Conservation (phyloP, 2,888 invertebrate species). For the Lasius fuliginosus region DNA sequence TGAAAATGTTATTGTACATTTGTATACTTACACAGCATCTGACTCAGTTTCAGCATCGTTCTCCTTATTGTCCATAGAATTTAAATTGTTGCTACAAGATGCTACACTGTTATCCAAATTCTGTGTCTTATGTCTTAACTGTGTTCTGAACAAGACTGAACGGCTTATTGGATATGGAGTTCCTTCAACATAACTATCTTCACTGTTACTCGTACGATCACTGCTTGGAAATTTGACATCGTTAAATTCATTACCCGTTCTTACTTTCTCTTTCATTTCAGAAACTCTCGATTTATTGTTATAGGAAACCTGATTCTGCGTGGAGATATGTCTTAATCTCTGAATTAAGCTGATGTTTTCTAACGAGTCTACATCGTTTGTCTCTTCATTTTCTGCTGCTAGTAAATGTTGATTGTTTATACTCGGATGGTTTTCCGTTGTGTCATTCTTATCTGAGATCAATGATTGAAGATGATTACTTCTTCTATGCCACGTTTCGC, state of each 20-base stretch:
- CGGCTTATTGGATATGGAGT: conserved; percentile 78
- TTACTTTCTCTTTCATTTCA: neutral
- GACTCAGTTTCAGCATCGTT: neutral
- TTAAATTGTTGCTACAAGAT: neutral
- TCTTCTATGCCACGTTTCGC: neutral
- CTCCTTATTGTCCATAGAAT: neutral
- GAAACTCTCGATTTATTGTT: neutral
- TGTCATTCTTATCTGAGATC: conserved; percentile 5
- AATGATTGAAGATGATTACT: conserved; percentile 34
- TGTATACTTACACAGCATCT: conserved; percentile 52
- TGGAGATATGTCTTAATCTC: conserved; percentile 71
- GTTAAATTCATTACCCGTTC: neutral
- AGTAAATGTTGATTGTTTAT: neutral
- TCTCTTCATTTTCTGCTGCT: neutral
- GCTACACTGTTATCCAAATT: conserved; percentile 27
- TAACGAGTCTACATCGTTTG: conserved; percentile 24
- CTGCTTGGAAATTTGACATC: neutral
- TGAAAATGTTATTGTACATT: neutral
- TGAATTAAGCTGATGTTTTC: conserved; percentile 72
- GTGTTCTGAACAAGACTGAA: conserved; percentile 75
- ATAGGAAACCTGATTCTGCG: neutral
- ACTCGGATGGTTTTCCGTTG: conserved; percentile 16
- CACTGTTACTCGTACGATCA: neutral
- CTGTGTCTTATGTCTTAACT: conserved; percentile 65
- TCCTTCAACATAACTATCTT: conserved; percentile 69